Evolutionary conservation across 2,888 invertebrate genomes (phyloP).

Genomic region (Acronicta alni): DNA sequence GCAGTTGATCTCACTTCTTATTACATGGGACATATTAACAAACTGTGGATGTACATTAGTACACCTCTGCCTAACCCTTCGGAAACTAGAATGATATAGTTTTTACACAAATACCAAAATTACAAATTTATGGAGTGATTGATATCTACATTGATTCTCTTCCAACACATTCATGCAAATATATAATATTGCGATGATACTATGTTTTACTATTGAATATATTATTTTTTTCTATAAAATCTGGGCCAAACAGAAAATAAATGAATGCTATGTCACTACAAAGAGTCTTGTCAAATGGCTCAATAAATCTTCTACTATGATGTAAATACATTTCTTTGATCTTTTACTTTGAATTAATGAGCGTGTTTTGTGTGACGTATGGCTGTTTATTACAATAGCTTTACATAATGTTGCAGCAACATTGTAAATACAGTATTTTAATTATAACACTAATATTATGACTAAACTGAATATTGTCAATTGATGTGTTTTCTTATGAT

Average conservation of each 20-base stretch:
- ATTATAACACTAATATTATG: too few species aligned
- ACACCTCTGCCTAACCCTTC: too few species aligned
- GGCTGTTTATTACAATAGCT: constrained; percentile 20
- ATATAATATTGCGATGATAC: background rate
- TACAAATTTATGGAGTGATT: too few species aligned
- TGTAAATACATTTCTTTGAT: constrained; percentile 43
- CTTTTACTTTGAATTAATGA: constrained; percentile 46
- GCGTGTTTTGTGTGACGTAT: constrained; percentile 2
- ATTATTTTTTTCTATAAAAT: background rate
- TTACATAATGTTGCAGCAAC: background rate
- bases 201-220: background rate
- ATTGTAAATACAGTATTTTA: background rate
- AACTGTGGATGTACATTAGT: too few species aligned
- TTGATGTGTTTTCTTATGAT: too few species aligned
- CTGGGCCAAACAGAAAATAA: background rate
- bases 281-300: constrained; percentile 34
- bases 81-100: too few species aligned
- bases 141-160: too few species aligned
- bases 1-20: background rate
- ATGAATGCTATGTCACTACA: background rate
- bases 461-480: too few species aligned
- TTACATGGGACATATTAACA: too few species aligned
- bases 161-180: background rate
- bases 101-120: too few species aligned
- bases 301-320: constrained; percentile 46